Conservation (phyloP, 2,113 vertebrate genomes). For the Tragelaphus strepsiceros region DNA sequence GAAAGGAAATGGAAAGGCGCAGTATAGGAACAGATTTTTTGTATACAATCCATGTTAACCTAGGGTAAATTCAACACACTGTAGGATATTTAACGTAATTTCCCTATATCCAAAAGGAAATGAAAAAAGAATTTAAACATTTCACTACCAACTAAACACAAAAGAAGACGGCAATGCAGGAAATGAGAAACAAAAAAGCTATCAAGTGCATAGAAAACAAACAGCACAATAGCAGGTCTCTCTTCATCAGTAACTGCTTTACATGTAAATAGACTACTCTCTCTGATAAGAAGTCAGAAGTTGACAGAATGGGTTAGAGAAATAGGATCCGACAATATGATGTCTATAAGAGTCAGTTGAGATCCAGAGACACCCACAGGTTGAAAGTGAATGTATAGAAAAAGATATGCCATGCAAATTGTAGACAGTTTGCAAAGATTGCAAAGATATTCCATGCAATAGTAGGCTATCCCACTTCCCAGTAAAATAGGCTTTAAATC, state of each 20-base stretch:
- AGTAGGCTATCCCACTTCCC: background rate
- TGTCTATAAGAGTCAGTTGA: background rate
- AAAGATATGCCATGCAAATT: background rate
- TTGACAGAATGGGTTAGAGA: background rate
- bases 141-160: background rate
- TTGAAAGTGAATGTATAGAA: background rate
- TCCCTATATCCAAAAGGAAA: background rate
- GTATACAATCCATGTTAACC: background rate
- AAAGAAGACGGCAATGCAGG: background rate
- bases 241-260: background rate
- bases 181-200: background rate
- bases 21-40: background rate
- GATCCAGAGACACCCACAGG: background rate
- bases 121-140: background rate
- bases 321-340: background rate
- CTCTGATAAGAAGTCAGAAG: background rate
- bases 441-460: background rate
- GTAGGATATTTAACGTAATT: background rate
- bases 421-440: background rate
- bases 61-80: background rate
- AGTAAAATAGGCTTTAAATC: background rate
- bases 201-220: background rate
- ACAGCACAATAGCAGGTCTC: background rate
- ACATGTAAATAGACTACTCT: background rate
- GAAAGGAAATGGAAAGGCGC: background rate